Percentiles rank a stretch among this genome's conserved stretches.
These are phyloP conservation scores for Drosophila obscura DNA, from an alignment of 1,140 invertebrate species.

Conservation along the genomic window DNA sequence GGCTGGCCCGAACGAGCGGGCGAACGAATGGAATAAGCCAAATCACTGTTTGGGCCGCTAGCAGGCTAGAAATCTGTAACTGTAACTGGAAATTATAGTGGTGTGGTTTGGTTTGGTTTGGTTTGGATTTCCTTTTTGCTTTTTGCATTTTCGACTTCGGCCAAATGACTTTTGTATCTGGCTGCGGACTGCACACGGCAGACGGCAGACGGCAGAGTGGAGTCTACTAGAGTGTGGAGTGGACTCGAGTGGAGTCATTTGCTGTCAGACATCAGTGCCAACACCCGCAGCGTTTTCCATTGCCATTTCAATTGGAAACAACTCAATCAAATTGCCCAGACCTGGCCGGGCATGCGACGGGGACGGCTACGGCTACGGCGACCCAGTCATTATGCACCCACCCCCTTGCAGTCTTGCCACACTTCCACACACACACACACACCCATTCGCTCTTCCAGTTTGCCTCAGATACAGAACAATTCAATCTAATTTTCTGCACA, in stretches of 20 bases:
- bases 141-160: constrained; percentile 44
- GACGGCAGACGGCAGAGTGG: no score
- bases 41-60: constrained; percentile 55
- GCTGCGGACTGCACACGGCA: background rate
- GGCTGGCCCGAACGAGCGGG: constrained; percentile 10
- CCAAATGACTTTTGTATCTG: constrained; percentile 72
- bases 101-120: constrained; percentile 54
- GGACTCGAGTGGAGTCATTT: constrained; percentile 28
- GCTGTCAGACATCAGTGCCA: constrained; percentile 71
- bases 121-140: constrained; percentile 43
- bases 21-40: constrained; percentile 57
- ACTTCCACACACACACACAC: background rate
- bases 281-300: constrained; percentile 72
- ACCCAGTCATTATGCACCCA: constrained; percentile 59
- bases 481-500: constrained; percentile 75
- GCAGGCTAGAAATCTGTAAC: constrained; percentile 79
- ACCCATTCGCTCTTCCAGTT: constrained; percentile 32
- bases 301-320: constrained; percentile 78
- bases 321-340: constrained; percentile 77
- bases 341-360: constrained; percentile 28
- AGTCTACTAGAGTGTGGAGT: constrained; percentile 9
- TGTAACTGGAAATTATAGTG: constrained; percentile 70
- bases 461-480: constrained; percentile 58
- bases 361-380: no score
- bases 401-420: background rate